phyloP scores from a whole-genome alignment of 2,797 vertebrate genomes.

The Sebastes elongatus region DNA sequence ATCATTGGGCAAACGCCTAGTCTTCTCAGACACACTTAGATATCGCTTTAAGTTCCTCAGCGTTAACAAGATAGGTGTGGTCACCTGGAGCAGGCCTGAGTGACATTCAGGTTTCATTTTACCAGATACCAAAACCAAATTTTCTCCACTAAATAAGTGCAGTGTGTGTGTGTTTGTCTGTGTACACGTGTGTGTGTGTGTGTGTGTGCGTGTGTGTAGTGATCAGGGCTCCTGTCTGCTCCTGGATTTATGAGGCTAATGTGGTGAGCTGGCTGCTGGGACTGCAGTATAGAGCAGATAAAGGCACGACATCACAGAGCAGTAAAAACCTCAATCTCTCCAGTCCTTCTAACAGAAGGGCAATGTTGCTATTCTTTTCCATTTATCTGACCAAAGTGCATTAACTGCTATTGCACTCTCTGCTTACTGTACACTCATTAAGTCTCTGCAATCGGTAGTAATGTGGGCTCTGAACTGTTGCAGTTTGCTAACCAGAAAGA shows the following conservation, averaged over 20 bases:
- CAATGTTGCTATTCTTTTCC: slow-evolving; percentile 8
- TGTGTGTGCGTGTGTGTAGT: slow-evolving; percentile 5
- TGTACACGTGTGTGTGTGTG: not conserved
- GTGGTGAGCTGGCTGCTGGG: slow-evolving; percentile 57
- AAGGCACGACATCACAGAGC: slow-evolving; percentile 31
- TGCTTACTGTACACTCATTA: slow-evolving; percentile 4
- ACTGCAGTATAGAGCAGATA: slow-evolving; percentile 51
- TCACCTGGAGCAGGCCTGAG: slow-evolving; percentile 2
- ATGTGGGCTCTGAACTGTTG: not conserved
- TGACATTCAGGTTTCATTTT: not conserved
- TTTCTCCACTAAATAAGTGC: not conserved
- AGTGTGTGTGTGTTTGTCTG: not conserved
- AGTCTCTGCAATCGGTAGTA: slow-evolving; percentile 4
- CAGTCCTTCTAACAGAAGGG: not conserved
- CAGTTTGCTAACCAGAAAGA: slow-evolving; percentile 6
- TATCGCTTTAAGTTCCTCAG: slow-evolving; percentile 15
- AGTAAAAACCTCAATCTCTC: slow-evolving; percentile 37
- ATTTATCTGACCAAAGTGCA: slow-evolving; percentile 19
- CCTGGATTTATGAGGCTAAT: slow-evolving; percentile 63
- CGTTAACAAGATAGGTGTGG: slow-evolving; percentile 6
- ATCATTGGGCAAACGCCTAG: slow-evolving; percentile 34
- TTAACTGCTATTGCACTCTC: not conserved
- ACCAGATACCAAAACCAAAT: not conserved
- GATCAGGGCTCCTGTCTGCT: slow-evolving; percentile 49
- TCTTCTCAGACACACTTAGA: slow-evolving; percentile 36